These are phyloP conservation scores for Ophraella communa DNA, from an alignment of 2,888 invertebrate genomes.

Conservation along the genomic window DNA sequence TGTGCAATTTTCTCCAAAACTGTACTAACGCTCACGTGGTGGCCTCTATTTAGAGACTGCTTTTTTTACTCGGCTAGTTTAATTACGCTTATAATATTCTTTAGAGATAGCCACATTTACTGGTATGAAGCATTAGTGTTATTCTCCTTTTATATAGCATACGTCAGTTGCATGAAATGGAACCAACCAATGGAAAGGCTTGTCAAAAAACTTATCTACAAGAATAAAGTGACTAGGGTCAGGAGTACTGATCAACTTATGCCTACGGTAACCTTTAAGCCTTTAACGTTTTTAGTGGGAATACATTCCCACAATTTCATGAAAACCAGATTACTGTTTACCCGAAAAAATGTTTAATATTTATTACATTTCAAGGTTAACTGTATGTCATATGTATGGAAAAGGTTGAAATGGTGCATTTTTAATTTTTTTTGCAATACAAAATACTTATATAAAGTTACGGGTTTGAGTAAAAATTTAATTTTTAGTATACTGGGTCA, in stretches of 20 bases:
- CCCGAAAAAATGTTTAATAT: no score
- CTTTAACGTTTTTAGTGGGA: no score
- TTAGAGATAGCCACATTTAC: constrained; percentile 88
- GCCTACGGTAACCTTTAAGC: constrained; percentile 96
- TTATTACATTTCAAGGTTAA: no score
- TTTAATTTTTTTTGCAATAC: no score
- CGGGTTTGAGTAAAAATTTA: no score
- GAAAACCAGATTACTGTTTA: no score
- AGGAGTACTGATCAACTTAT: constrained; percentile 95
- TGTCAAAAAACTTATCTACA: constrained; percentile 89
- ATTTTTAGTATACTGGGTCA: no score
- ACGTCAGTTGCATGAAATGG: constrained; percentile 97
- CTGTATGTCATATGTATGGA: no score
- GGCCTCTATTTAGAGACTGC: constrained; percentile 97
- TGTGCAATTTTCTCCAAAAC: constrained; percentile 95
- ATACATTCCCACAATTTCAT: no score
- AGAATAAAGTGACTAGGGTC: constrained; percentile 93
- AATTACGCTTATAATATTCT: constrained; percentile 91
- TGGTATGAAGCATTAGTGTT: constrained; percentile 94
- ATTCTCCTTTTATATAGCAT: constrained; percentile 85
- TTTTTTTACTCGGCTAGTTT: constrained; percentile 94
- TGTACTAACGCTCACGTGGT: constrained; percentile 93
- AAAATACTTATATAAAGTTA: no score
- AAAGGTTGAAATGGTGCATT: no score
- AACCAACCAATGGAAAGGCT: constrained; percentile 86